These are phyloP conservation scores for Synergus japonicus DNA, from an alignment of 2,888 invertebrate species.

Conservation along the genomic window DNA sequence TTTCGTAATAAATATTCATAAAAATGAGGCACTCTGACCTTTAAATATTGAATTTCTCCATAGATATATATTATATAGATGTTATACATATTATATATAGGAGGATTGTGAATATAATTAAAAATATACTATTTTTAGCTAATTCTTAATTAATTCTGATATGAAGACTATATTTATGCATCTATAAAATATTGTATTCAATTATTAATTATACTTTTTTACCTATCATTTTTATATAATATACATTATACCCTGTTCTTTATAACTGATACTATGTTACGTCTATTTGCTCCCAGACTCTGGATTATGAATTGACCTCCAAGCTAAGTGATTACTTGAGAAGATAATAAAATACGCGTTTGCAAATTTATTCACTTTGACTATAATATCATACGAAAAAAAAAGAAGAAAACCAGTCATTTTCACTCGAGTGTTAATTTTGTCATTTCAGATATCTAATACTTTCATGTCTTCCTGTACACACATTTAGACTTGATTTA, in stretches of 20 bases:
- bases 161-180: not conserved
- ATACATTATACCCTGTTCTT: not conserved
- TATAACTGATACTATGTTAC: constrained; percentile 19
- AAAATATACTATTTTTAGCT: not conserved
- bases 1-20: not conserved
- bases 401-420: not conserved
- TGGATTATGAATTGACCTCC: constrained; percentile 33
- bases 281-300: constrained; percentile 8
- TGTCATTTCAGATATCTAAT: not conserved
- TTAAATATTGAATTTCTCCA: not conserved
- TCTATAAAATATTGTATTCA: not conserved
- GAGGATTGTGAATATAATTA: not conserved
- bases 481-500: not conserved
- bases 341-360: constrained; percentile 31
- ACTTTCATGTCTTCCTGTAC: not conserved
- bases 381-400: not conserved
- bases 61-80: no score
- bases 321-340: constrained; percentile 30
- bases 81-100: no score
- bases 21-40: not conserved
- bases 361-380: constrained; percentile 20
- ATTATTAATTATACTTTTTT: not conserved
- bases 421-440: not conserved
- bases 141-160: not conserved
- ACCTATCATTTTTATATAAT: not conserved